These are phyloP conservation scores for Uria aalge DNA, from an alignment of 2,113 vertebrate genomes.

Conservation along the genomic window DNA sequence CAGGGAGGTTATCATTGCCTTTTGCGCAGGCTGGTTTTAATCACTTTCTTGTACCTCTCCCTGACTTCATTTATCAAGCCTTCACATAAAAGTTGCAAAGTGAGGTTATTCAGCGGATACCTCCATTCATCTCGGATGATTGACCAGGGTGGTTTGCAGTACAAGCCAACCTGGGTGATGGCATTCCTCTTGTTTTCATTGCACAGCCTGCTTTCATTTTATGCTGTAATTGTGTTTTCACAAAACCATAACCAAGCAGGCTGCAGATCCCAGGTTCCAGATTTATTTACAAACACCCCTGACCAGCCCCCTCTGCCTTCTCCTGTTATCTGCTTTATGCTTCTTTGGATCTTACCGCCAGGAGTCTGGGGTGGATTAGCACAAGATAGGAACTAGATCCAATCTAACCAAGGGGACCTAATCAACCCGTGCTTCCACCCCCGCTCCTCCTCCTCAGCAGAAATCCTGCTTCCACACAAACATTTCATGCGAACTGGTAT, in stretches of 20 bases:
- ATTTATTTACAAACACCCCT: constrained; percentile 59
- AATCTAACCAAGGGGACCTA: neutral
- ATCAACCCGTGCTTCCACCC: neutral
- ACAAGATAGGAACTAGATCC: constrained; percentile 21
- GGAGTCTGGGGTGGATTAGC: constrained; percentile 53
- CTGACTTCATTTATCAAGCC: constrained; percentile 78
- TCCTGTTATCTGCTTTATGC: constrained; percentile 29
- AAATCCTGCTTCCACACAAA: neutral
- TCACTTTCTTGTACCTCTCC: constrained; percentile 77
- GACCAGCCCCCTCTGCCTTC: constrained; percentile 12
- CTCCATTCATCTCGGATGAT: constrained; percentile 70
- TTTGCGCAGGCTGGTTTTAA: constrained; percentile 77
- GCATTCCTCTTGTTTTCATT: constrained; percentile 58
- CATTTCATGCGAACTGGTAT: neutral
- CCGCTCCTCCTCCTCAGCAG: accelerated
- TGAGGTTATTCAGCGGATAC: constrained; percentile 75
- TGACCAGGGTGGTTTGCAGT: constrained; percentile 62
- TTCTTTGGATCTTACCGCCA: constrained; percentile 33
- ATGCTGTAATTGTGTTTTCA: constrained; percentile 12
- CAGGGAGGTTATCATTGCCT: constrained; percentile 67
- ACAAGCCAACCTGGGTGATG: constrained; percentile 59
- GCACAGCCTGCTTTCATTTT: constrained; percentile 67
- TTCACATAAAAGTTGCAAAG: constrained; percentile 77
- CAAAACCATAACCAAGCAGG: constrained; percentile 52
- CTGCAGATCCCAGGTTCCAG: constrained; percentile 50